A percentile compares a stretch with the other conserved stretches of the same genome.
Conservation (phyloP, 1,140 invertebrate genomes). For the Anoplolepis gracilipes region DNA sequence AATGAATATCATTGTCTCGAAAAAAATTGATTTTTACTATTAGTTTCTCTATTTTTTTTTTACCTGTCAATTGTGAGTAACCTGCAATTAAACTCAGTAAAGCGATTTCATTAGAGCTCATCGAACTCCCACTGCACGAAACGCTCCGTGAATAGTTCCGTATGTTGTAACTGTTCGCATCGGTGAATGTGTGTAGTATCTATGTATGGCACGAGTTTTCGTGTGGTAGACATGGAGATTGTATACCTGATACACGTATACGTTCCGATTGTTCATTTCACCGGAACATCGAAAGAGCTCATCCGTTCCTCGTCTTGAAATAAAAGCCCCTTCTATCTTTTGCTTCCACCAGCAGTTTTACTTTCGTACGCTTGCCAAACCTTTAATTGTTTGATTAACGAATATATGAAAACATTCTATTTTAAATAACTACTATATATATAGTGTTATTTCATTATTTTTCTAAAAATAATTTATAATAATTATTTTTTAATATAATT, state of each 20-base stretch:
- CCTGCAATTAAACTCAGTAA: conserved; percentile 4
- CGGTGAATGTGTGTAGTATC: not conserved
- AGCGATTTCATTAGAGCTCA: conserved; percentile 15
- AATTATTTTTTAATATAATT: not conserved
- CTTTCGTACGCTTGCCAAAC: conserved; percentile 25
- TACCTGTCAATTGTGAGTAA: not conserved
- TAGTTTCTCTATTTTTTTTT: not conserved
- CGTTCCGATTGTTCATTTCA: conserved; percentile 55
- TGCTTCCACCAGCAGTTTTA: conserved; percentile 27
- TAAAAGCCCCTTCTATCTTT: conserved; percentile 15
- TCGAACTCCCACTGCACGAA: conserved; percentile 35
- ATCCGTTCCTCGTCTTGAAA: conserved; percentile 45
- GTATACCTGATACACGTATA: conserved; percentile 20
- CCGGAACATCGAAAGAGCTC: conserved; percentile 54
- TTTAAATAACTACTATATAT: no score
- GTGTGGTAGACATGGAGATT: not conserved
- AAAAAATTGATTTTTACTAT: not conserved
- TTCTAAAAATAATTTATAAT: no score
- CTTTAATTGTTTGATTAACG: not conserved
- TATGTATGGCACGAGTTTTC: not conserved
- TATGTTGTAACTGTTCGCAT: conserved; percentile 27
- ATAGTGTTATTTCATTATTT: no score
- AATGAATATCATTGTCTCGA: no score
- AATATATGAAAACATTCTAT: not conserved
- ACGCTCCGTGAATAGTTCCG: conserved; percentile 8